A percentile compares a stretch with the other conserved stretches of the same genome.
phyloP scores from a whole-genome alignment of 2,888 invertebrate species.

The Tortricodes alternella region DNA sequence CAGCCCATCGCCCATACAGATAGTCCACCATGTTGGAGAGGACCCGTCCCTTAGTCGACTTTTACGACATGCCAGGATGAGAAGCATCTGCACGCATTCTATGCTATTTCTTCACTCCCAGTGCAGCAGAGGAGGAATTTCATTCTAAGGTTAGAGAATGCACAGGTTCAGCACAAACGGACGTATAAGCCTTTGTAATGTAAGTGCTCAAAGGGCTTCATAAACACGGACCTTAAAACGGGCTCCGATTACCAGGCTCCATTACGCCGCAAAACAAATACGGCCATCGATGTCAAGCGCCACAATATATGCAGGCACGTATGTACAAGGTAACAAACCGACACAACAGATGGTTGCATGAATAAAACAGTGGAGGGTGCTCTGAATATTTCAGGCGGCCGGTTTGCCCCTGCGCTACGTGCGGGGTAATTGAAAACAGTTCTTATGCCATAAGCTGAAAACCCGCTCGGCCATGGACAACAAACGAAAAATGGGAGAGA shows the following conservation, averaged over 20 bases:
- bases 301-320: conserved; percentile 27
- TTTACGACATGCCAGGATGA: too few species aligned
- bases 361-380: conserved; percentile 35
- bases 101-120: too few species aligned
- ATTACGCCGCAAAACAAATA: conserved; percentile 16
- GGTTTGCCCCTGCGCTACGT: conserved; percentile 2
- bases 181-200: too few species aligned
- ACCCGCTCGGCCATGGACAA: too few species aligned
- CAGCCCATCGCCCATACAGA: too few species aligned
- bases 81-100: too few species aligned
- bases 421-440: conserved; percentile 23
- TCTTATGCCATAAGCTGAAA: neutral
- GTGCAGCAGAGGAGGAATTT: too few species aligned
- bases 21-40: too few species aligned
- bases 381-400: conserved; percentile 34
- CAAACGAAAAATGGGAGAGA: too few species aligned
- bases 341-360: conserved; percentile 36
- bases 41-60: too few species aligned
- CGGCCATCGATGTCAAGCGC: conserved; percentile 14
- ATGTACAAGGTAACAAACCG: conserved; percentile 33
- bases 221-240: conserved; percentile 8
- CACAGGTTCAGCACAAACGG: too few species aligned
- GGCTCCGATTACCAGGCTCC: conserved; percentile 7
- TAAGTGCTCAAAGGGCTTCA: conserved; percentile 4
- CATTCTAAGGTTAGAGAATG: too few species aligned